Evolutionary conservation across 1,140 invertebrate genomes (phyloP).

Genomic region (Saccostrea echinata): DNA sequence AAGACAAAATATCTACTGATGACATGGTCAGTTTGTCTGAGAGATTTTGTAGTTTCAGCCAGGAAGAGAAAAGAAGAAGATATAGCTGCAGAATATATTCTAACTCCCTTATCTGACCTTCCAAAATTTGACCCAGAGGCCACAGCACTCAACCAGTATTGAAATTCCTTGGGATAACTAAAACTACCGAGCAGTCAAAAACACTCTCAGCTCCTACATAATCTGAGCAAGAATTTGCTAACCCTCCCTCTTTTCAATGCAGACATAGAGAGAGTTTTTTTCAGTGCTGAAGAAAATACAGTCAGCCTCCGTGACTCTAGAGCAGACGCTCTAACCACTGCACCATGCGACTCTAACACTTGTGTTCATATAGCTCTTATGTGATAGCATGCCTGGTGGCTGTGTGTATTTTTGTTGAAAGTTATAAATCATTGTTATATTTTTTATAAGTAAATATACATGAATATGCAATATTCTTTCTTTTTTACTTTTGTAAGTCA

Average conservation of each 20-base stretch:
- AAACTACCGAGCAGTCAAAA: background rate
- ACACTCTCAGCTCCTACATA: background rate
- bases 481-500: too few relatives aligned
- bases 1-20: background rate
- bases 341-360: too few relatives aligned
- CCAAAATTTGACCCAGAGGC: slow-evolving; percentile 23
- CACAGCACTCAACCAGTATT: background rate
- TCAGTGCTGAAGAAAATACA: slow-evolving; percentile 47
- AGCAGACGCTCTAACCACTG: too few relatives aligned
- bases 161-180: background rate
- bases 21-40: background rate
- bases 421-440: too few relatives aligned
- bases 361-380: too few relatives aligned
- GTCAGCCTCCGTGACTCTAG: slow-evolving; percentile 26
- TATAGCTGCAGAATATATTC: background rate
- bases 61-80: slow-evolving; percentile 24
- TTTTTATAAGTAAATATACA: too few relatives aligned
- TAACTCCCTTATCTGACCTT: background rate
- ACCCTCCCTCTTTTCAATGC: slow-evolving; percentile 51
- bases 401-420: too few relatives aligned
- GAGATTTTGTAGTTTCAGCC: background rate
- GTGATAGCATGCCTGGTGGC: too few relatives aligned
- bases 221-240: background rate
- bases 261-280: slow-evolving; percentile 41
- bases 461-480: too few relatives aligned